Evolutionary conservation across 2,113 vertebrate genomes (phyloP).

Genomic region (Pyxicephalus adspersus): DNA sequence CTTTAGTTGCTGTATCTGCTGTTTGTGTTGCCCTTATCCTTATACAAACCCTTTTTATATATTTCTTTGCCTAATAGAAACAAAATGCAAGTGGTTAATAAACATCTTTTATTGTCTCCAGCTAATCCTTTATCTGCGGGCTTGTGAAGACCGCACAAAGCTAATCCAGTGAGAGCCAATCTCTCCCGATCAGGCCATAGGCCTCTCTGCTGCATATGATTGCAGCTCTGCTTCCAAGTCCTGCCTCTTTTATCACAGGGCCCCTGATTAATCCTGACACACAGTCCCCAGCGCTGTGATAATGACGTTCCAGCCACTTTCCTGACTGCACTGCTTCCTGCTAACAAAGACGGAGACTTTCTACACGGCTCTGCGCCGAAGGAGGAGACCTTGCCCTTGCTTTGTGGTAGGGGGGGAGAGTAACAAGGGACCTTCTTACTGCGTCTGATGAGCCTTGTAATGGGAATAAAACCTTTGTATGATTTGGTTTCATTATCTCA

Average conservation of each 20-base stretch:
- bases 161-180: conserved; percentile 11
- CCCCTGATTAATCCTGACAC: conserved; percentile 45
- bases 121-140: conserved; percentile 8
- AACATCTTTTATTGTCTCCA: conserved; percentile 5
- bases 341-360: conserved; percentile 15
- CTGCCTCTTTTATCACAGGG: conserved; percentile 8
- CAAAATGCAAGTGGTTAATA: too few species aligned
- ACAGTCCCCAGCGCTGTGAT: conserved; percentile 29
- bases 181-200: neutral
- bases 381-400: neutral
- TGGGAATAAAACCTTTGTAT: conserved; percentile 14
- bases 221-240: conserved; percentile 34
- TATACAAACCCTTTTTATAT: too few species aligned
- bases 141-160: neutral
- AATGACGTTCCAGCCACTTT: conserved; percentile 34
- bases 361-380: conserved; percentile 6
- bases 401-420: neutral
- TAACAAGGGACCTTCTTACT: neutral
- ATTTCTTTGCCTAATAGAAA: too few species aligned
- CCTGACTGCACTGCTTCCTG: conserved; percentile 30
- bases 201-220: conserved; percentile 3
- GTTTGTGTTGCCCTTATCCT: too few species aligned
- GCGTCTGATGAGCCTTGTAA: conserved; percentile 46
- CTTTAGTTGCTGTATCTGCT: too few species aligned
- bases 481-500: conserved; percentile 11